Percentiles rank a stretch among this genome's conserved stretches.
Conservation (phyloP, 2,113 vertebrate genomes). For the Cettia cetti region DNA sequence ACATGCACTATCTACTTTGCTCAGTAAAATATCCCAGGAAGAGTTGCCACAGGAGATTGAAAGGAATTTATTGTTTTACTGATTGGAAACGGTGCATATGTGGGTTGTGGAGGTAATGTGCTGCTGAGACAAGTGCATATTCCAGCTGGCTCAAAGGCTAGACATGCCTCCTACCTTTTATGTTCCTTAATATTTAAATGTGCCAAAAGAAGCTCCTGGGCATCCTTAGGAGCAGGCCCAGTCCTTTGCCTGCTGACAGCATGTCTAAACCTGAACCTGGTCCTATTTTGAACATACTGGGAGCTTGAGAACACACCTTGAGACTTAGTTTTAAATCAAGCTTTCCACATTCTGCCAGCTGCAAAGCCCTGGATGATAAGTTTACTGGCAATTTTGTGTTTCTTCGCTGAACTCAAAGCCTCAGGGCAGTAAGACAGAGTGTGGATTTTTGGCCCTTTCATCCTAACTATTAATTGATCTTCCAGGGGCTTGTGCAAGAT, state of each 20-base stretch:
- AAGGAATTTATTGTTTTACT: conserved; percentile 61
- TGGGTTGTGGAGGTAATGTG: conserved; percentile 31
- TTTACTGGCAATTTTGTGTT: conserved; percentile 10
- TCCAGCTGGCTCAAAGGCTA: conserved; percentile 63
- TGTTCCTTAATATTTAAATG: conserved; percentile 3
- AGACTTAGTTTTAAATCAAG: conserved; percentile 35
- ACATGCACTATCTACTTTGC: not conserved
- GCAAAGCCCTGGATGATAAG: conserved; percentile 34
- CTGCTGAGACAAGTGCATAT: conserved; percentile 50
- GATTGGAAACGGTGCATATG: conserved; percentile 10
- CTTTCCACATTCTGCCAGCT: conserved; percentile 42
- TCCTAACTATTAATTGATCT: conserved; percentile 15
- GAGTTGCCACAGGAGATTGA: conserved; percentile 5
- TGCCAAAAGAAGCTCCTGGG: conserved; percentile 62
- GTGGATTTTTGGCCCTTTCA: not conserved
- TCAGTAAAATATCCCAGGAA: not conserved
- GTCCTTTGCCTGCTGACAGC: conserved; percentile 32
- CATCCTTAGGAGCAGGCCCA: conserved; percentile 50
- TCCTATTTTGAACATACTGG: not conserved
- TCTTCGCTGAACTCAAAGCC: conserved; percentile 36
- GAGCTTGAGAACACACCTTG: conserved; percentile 20
- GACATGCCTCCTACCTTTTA: conserved; percentile 56
- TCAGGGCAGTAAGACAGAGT: fast-evolving
- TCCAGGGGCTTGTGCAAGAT: not conserved
- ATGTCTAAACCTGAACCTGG: conserved; percentile 39